Base-by-base conservation (phyloP, 2,797 vertebrate species). In the Rallus crepitans region DNA sequence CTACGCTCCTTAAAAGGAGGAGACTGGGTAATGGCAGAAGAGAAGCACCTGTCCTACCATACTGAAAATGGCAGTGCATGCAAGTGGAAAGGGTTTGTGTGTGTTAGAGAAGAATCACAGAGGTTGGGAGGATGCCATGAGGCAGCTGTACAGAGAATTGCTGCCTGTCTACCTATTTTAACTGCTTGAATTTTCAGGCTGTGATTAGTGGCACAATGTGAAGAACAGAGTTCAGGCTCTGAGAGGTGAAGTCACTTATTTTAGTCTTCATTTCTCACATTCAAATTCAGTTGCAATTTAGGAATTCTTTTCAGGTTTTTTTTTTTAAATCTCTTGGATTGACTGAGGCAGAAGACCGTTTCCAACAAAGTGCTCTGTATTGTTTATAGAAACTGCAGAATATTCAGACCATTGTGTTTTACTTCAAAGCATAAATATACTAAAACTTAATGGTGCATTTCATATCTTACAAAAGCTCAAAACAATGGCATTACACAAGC, bases 331-430 rank as follows among this genome's bases (percentile, higher is more conserved):
- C 56, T 81, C 45, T 61, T 78, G 10, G 2, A 24, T 72, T 75
- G 45, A 59, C 4, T 48, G 48, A 59, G 21, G 47, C 31, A 66
- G 66, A 82, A 52, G 53, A 33, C 77, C 55, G 68, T 93, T 96
- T 85, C 56, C 57, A 96, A 11, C 57, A 82, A 91, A 93, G 45
- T 55, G 81, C 81, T 94, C 77, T 80, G 40, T 57, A 59, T 81
- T 97, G 95, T 96, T 90, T 96, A 76, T 96, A 92, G 89, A 92
- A 95, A 82, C 83, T 96, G 77, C 83, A 95, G 72, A 95, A 90
- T 95, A 95, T 96, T 88, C 77, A 85, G 94, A 68, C 89, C 82
- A 94, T 94, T 95, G 95, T 96, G 92, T 82, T 96, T 90, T 86
- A 94, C 94, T 90, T 79, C 81, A 95, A 88, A 96, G 90, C 82